Evolutionary conservation across 2,797 vertebrate genomes (phyloP).

Genomic region (Anableps anableps): DNA sequence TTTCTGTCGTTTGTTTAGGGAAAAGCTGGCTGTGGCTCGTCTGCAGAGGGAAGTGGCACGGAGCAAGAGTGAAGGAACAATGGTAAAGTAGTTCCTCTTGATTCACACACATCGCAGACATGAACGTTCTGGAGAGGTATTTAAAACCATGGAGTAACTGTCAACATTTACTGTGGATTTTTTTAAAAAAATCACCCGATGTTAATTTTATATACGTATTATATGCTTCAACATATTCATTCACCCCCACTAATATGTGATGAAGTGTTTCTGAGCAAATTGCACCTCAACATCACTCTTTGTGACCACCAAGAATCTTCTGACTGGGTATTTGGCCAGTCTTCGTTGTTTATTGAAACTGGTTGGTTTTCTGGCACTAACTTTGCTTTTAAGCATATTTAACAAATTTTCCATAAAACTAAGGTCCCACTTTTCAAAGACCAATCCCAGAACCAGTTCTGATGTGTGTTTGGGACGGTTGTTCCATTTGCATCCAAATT

Average conservation of each 20-base stretch:
- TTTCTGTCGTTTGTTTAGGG: slow-evolving; percentile 73
- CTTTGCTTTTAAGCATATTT: not conserved
- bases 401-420: not conserved
- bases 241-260: too few species aligned
- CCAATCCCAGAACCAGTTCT: not conserved
- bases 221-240: not conserved
- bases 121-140: not conserved
- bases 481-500: too few species aligned
- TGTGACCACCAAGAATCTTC: too few species aligned
- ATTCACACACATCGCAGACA: not conserved
- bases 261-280: not conserved
- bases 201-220: not conserved
- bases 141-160: not conserved
- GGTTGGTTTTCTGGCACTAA: not conserved
- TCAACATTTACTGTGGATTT: not conserved
- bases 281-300: not conserved
- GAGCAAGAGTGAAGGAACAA: slow-evolving; percentile 88
- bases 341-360: not conserved
- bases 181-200: not conserved
- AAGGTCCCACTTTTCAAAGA: not conserved
- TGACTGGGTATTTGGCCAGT: not conserved
- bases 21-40: slow-evolving; percentile 91
- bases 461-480: too few species aligned
- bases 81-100: slow-evolving; percentile 79
- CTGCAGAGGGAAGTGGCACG: slow-evolving; percentile 90